Base-by-base conservation (phyloP, 2,888 invertebrate genomes). In the Ophion ventricosus region DNA sequence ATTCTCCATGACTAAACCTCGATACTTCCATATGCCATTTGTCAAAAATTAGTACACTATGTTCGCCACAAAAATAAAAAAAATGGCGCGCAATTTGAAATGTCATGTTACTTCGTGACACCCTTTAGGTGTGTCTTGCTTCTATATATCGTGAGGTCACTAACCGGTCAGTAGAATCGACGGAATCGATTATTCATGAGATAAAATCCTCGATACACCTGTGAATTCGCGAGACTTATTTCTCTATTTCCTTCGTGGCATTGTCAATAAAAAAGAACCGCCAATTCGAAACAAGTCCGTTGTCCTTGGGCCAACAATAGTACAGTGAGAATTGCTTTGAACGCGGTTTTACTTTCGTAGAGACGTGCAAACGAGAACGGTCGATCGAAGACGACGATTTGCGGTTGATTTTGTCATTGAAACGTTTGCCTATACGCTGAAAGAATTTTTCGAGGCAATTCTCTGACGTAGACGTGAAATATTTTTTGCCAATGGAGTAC, bases 101-200 rank as follows among this genome's bases (percentile, higher is more conserved):
- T n/a, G n/a, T n/a, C n/a, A n/a, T n/a, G n/a, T n/a, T n/a, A n/a
- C n/a, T n/a, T n/a, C n/a, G n/a, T n/a, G n/a, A n/a, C n/a, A n/a
- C n/a, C n/a, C n/a, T 35, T 54, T 17, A 0, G 20, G 26, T 49
- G 20, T 29, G 8, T 20, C 11, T 17, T 35, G 29, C 2, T 1
- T 35, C 26, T 26, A 23, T 57, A n/a, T 25, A 25, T 11, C 56
- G 8, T 17, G 25, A 35, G 26, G 43, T 43, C n/a, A n/a, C 80
- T 40, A 57, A 26, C 63, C 54, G 70, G 72, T 77, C 82, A 81
- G 78, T 49, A 59, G 26, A 74, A 59, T 63, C 84, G 82, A 83
- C 80, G 26, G 59, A 64, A 83, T 84, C 87, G 81, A 84, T 87
- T 86, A 87, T 86, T 87, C 81, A 85, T 86, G 74, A 72, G 76